Base-by-base conservation (phyloP, 2,888 invertebrate genomes). In the Drosophila formosana region DNA sequence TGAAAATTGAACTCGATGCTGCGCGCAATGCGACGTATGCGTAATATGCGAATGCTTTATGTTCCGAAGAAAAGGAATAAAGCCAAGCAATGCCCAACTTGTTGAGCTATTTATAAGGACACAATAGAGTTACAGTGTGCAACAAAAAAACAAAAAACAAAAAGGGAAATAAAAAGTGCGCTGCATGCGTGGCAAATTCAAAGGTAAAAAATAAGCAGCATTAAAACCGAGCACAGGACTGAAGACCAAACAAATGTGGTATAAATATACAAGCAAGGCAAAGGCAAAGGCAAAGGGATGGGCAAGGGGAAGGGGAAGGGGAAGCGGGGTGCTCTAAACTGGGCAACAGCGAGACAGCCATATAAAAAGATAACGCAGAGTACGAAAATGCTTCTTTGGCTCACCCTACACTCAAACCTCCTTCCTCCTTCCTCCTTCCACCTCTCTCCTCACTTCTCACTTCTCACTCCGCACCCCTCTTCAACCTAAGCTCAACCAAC, bases 341-440 rank as follows among this genome's bases (percentile, higher is more conserved):
- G 72, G 46, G 56, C 64, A 72, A 57, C 70, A 13, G 56, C 30
- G 66, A 30, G 41, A 34, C 60, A 53, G 50, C 63, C 7, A 88
- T 86, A 18, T 18, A 18, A 18, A 82, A 83, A 82, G 89, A 82
- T 82, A 82, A 80, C 80, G 66, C 69, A 63, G 57, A 37, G 46
- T 74, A 79, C 64, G 85, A 60, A 72, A 74, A 66, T 49, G 56
- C 61, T 57, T 9, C 60, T 43, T 49, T 43, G 25, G 8, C 51
- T 18, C 43, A 26, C 45, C 32, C 30, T 32, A 5, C 18, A 18
- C 18, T 18, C 18, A 18, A 18, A 1, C 18, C 18, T 18, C 8
- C 28, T 32, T 32, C 13, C 46, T 13, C 34, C 7, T 18, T 18
- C 18, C 23, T 7, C 11, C 49, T n/a, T 34, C 25, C 18, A n/a